Evolutionary conservation across 2,888 invertebrate genomes (phyloP), one percentile per base, ranked within the genome.

Genomic region (Phania funesta): DNA sequence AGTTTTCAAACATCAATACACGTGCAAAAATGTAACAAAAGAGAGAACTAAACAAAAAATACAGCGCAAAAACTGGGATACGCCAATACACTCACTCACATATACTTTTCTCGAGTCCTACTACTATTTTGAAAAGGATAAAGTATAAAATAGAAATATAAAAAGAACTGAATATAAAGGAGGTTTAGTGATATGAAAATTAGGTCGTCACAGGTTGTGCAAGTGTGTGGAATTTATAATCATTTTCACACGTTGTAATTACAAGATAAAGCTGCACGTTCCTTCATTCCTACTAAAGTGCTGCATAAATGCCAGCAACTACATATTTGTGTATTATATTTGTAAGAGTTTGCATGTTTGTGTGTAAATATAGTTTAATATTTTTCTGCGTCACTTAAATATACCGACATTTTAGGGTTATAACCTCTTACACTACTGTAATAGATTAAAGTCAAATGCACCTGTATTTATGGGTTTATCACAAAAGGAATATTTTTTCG

Each of bases 231-330:
- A 64, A 75, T 65, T 70, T 75, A 76, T 80, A 80, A 80, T 80
- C 76, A 80, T 71, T 71, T 80, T 80, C 80, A 80, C 80, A 80
- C 80, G 80, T 70, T 80, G 80, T 76, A 80, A 80, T 80, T 80
- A 80, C n/a, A 76, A 80, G 80, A 80, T 80, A 80, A 80, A 80
- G n/a, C 75, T 65, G 71, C 70, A 80, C 76, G 76, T 76, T 71
- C 48, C 29, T 46, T 54, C 54, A 46, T 67, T 64, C 32, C 64
- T 16, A 64, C 48, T 5, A 20, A 44, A 73, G 29, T n/a, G 44
- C n/a, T 65, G 65, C 52, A 13, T 56, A 22, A 44, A 54, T 64
- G 70, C 48, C 32, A 32, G 54, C 46, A 35, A 32, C 4, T 44
- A 16, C 29, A 9, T 8, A 9, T 9, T 2, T 29, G n/a, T 26